Evolutionary conservation across 2,797 vertebrate species (phyloP).

Genomic region (Glyptemys insculpta): DNA sequence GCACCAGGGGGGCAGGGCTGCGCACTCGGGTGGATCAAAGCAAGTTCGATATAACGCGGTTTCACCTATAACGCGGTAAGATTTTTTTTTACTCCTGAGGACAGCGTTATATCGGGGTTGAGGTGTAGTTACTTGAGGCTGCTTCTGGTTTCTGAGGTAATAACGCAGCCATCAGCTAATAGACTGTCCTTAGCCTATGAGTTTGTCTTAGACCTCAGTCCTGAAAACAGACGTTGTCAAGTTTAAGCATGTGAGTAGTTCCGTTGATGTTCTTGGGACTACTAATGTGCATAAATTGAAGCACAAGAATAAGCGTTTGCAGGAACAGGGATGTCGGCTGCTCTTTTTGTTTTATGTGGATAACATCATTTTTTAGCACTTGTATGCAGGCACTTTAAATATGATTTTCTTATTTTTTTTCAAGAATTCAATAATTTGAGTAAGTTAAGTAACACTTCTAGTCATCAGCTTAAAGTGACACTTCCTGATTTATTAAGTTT

Average conservation of each 20-base stretch:
- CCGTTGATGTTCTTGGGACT: background rate
- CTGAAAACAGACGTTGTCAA: background rate
- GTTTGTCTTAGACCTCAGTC: fast-evolving
- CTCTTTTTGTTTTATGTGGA: background rate
- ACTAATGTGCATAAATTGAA: background rate
- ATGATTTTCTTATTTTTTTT: background rate
- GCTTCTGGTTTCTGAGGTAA: fast-evolving
- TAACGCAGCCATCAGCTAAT: background rate
- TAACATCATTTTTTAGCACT: background rate
- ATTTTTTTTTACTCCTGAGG: no score
- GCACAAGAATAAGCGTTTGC: background rate
- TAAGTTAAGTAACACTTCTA: background rate
- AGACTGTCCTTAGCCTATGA: background rate
- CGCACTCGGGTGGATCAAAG: no score
- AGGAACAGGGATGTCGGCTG: background rate
- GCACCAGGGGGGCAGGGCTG: no score
- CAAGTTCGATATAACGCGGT: no score
- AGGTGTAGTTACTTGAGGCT: background rate
- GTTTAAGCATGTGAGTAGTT: background rate
- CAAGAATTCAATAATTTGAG: background rate
- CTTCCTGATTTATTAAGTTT: background rate
- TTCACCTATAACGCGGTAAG: no score
- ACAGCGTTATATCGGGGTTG: no score
- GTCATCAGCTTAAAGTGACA: background rate
- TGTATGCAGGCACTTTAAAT: background rate